phyloP scores from a whole-genome alignment of 2,888 invertebrate species.

The Schizaphis graminum region DNA sequence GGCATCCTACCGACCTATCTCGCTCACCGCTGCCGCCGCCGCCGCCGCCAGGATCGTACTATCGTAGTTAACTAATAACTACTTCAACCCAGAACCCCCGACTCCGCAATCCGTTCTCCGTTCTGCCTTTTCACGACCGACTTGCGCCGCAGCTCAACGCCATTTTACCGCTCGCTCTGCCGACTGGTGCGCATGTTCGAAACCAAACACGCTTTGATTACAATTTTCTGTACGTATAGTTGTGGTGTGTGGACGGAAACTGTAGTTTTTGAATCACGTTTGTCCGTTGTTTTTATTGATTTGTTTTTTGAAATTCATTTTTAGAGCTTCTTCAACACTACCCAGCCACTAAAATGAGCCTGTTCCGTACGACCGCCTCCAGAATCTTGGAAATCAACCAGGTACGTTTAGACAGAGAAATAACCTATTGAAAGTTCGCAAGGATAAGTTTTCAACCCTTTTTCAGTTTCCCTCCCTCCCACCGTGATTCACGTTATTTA shows the following conservation, averaged over 20 bases:
- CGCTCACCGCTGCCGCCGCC: not conserved
- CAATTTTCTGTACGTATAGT: conserved; percentile 7
- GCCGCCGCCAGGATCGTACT: conserved; percentile 6
- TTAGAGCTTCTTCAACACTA: not conserved
- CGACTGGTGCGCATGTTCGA: conserved; percentile 1
- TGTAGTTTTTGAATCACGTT: not conserved
- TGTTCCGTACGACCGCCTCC: conserved; percentile 78
- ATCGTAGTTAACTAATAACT: too few species aligned
- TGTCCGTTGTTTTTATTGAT: not conserved
- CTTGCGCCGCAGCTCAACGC: not conserved
- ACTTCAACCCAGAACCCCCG: not conserved
- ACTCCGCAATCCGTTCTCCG: not conserved
- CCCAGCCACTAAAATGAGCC: conserved; percentile 74
- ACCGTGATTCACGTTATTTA: not conserved
- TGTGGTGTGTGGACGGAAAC: not conserved
- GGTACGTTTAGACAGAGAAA: conserved; percentile 65
- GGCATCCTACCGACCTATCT: conserved; percentile 9
- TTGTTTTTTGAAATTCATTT: not conserved
- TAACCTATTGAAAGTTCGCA: not conserved
- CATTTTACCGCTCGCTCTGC: not conserved
- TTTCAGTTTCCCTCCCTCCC: not conserved
- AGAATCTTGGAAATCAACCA: conserved; percentile 76
- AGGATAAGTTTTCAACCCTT: not conserved
- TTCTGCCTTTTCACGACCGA: conserved; percentile 50
- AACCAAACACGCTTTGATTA: not conserved